phyloP scores from a whole-genome alignment of 2,113 vertebrate genomes.

The Pandion haliaetus region DNA sequence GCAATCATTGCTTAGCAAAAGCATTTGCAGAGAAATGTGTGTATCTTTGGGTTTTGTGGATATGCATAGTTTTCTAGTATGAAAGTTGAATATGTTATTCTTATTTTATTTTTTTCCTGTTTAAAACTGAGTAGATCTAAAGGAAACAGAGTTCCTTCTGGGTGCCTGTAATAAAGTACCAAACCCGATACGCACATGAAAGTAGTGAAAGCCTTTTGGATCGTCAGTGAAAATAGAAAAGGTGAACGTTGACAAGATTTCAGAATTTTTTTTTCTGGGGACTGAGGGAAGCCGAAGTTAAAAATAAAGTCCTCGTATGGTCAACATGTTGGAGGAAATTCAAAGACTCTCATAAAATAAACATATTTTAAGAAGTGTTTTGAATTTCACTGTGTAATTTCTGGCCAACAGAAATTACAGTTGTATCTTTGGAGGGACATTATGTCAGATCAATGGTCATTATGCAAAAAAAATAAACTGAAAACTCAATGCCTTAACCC shows the following conservation, averaged over 20 bases:
- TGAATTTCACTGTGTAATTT: constrained; percentile 74
- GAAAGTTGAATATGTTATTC: not conserved
- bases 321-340: constrained; percentile 79
- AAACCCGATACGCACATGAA: not conserved
- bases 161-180: constrained; percentile 40
- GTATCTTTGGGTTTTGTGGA: constrained; percentile 7
- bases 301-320: constrained; percentile 75
- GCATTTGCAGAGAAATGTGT: constrained; percentile 6
- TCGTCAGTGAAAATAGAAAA: constrained; percentile 73
- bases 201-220: constrained; percentile 39
- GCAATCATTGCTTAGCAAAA: constrained; percentile 18
- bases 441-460: constrained; percentile 69
- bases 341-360: constrained; percentile 78
- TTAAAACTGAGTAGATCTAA: constrained; percentile 35
- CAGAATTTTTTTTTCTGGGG: constrained; percentile 26
- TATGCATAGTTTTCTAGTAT: not conserved
- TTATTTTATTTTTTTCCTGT: constrained; percentile 1
- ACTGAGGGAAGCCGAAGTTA: constrained; percentile 61
- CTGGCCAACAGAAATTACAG: constrained; percentile 75
- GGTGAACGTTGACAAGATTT: constrained; percentile 70
- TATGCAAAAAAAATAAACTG: constrained; percentile 13
- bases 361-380: constrained; percentile 80
- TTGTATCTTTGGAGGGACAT: constrained; percentile 72
- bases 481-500: constrained; percentile 31
- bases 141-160: constrained; percentile 38